Evolutionary conservation across 2,113 vertebrate genomes (phyloP).

Genomic region (Helogale parvula): DNA sequence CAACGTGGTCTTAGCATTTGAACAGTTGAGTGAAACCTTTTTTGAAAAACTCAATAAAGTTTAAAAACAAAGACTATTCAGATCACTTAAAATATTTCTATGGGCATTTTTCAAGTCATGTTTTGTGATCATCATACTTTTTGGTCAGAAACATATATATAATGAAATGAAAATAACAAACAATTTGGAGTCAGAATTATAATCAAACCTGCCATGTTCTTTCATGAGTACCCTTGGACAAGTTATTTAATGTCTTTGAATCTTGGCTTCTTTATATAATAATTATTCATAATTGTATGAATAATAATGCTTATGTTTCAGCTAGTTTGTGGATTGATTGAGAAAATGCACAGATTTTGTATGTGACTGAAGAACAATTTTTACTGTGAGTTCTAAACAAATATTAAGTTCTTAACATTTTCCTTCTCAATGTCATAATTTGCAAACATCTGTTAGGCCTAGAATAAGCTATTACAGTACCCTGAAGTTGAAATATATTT

Average conservation of each 20-base stretch:
- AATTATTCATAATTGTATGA: background rate
- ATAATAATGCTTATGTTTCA: background rate
- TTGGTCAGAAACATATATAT: background rate
- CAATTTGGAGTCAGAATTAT: background rate
- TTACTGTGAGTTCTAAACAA: background rate
- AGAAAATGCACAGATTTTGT: background rate
- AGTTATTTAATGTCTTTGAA: background rate
- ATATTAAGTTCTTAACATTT: background rate
- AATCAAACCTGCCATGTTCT: background rate
- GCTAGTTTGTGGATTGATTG: background rate
- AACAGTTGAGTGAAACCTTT: constrained; percentile 72
- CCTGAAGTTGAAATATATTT: background rate
- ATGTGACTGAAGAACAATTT: background rate
- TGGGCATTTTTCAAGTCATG: background rate
- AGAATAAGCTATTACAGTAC: background rate
- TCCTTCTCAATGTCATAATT: background rate
- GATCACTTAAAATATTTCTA: background rate
- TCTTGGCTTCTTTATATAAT: background rate
- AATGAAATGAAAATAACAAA: background rate
- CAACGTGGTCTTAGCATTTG: constrained; percentile 79
- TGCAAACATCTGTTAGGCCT: background rate
- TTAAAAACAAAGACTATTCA: background rate
- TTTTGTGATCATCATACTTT: background rate
- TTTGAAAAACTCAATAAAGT: background rate
- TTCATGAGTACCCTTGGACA: background rate